Base-by-base conservation (phyloP, 1,140 invertebrate species). In the Dendroctonus ponderosae region DNA sequence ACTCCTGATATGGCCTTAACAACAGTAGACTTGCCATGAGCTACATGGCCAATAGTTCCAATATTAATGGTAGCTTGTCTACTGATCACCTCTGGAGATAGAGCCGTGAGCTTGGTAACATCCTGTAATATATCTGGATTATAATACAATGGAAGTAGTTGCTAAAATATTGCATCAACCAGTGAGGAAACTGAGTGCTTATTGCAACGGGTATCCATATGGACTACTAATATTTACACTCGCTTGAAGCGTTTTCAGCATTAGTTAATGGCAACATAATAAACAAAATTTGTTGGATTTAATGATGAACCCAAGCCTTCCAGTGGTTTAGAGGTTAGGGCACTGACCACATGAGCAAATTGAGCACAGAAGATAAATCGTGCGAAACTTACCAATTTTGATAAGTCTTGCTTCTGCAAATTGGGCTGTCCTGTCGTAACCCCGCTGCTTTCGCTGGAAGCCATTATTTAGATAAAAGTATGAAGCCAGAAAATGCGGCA, bases 1-100 rank as follows among this genome's bases (percentile, higher is more conserved):
- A 99, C 97, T 64, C 97, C 97, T 50, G 97, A 99, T 72, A 99
- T 95, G 51, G 98, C 97, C 84, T 99, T 99, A 0, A 99, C 98
- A 37, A 99, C 92, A 46, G 98, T 99, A 3, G 97, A 99, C 81
- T 99, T 99, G 69, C 98, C 98, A 82, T 99, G 98, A 49, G 98
- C 97, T 86, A 99, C 98, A 89, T 99, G 98, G 26, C 97, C 97
- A 82, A 99, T 99, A 5, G 97, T 99, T 73, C 95, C 97, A 78
- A 99, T 99, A 82, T 99, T 99, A 72, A 99, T 99, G 15, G 97
- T 99, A 7, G 97, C 97, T 81, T 99, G 97, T 73, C 96, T 86
- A 77, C 95, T 97, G 75, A 99, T 99, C 0, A 99, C 97, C 82
- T 99, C 97, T 12, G 91, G 93, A 5, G 96, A 98, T 6, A 99